Base-by-base conservation (phyloP, 2,888 invertebrate species). In the Brachyopa scutellaris region DNA sequence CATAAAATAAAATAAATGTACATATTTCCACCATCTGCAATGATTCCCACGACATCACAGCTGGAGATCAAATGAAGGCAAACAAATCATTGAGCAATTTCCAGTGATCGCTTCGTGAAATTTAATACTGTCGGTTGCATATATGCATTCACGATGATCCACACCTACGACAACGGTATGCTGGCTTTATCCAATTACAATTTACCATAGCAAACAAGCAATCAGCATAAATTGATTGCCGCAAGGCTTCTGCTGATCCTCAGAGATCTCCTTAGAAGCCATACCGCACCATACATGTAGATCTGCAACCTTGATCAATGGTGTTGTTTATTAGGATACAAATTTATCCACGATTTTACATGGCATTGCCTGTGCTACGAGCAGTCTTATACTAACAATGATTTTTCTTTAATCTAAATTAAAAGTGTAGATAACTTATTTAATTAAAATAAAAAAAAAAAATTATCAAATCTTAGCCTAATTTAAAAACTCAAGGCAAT, bases 191-290 rank as follows among this genome's bases (percentile, higher is more conserved):
- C 78, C 78, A 66, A 72, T 78, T 66, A 72, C 67, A 45, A 59
- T 36, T 78, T 59, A 29, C 64, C 51, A 66, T 38, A 19, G 59
- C 73, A 79, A 79, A 73, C 47, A 79, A 73, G 73, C 73, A 79
- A 79, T 73, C 73, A 79, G 8, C 59, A 49, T 67, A 79, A 79
- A 79, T 79, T 53, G 79, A 66, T 67, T 47, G 79, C 79, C 73
- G 45, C 36, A 53, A 73, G 79, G n/a, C n/a, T n/a, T n/a, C 79
- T 79, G 26, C 79, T 5, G 79, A 79, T 79, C 66, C 38, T 57
- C 23, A 13, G 15, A 64, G 29, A n/a, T 61, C 42, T 26, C 55
- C 49, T 61, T 53, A 53, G 51, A 62, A 38, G 55, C 55, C 11
- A 13, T 3, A 13, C 31, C 55, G 36, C 53, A n/a, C 42, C 15